phyloP scores from a whole-genome alignment of 92 coral and sea anemone species.

The Epizoanthus illoricatus region DNA sequence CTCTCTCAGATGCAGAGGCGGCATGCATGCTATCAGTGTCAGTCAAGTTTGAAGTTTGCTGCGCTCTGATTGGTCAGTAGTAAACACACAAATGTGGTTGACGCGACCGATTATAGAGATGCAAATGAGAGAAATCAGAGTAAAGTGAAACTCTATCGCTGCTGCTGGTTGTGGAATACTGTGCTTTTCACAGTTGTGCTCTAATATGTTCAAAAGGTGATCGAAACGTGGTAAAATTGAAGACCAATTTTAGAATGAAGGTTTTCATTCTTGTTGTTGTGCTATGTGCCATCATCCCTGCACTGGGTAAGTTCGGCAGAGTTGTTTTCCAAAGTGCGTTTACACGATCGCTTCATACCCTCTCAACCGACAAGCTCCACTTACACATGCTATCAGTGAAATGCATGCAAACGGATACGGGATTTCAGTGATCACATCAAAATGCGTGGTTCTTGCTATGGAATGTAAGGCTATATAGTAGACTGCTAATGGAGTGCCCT shows the following conservation, averaged over 20 bases:
- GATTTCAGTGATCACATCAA: neutral
- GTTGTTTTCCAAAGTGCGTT: conserved; percentile 18
- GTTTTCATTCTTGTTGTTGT: conserved; percentile 12
- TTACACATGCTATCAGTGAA: conserved; percentile 25
- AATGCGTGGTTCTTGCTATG: neutral
- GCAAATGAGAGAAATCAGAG: conserved; percentile 72
- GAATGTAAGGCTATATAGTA: conserved; percentile 1
- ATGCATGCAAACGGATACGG: conserved; percentile 18
- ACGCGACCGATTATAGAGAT: conserved; percentile 52
- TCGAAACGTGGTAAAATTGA: conserved; percentile 26
- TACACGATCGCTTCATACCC: conserved; percentile 32
- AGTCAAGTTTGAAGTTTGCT: conserved; percentile 33
- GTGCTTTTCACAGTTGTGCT: conserved; percentile 59
- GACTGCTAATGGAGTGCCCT: neutral
- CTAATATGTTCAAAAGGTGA: conserved; percentile 40
- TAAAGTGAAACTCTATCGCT: conserved; percentile 81
- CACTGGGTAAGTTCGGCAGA: conserved; percentile 31
- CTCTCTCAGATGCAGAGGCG: conserved; percentile 18
- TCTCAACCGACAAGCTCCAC: conserved; percentile 19
- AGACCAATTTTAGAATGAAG: conserved; percentile 26
- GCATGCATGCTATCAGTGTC: conserved; percentile 31
- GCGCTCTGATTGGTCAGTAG: conserved; percentile 30
- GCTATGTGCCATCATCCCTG: neutral
- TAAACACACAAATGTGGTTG: conserved; percentile 42
- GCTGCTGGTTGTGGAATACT: conserved; percentile 66